Percentiles rank a stretch among this genome's conserved stretches.
Conservation (phyloP, 2,888 invertebrate species). For the Deilephila porcellus region DNA sequence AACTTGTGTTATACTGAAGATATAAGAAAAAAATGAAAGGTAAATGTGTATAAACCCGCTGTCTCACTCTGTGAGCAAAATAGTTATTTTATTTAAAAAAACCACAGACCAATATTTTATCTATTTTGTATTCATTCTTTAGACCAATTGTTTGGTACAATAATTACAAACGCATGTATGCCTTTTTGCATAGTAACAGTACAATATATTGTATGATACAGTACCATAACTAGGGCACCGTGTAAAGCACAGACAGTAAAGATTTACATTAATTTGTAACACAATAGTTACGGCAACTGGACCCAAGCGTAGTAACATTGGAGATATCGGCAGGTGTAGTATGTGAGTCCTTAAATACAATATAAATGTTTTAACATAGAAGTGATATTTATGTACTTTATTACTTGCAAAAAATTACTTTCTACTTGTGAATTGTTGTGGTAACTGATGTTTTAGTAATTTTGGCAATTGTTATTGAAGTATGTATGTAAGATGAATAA, state of each 20-base stretch:
- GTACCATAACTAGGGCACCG: not conserved
- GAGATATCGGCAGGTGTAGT: not conserved
- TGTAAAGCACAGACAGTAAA: not conserved
- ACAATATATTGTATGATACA: not conserved
- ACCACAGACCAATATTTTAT: no score
- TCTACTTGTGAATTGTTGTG: no score
- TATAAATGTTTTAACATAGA: not conserved
- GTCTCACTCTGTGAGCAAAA: no score
- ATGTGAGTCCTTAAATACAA: not conserved
- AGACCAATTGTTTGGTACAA: not conserved
- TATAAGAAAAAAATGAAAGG: no score
- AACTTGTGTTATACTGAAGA: no score
- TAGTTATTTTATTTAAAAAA: no score
- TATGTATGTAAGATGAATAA: no score
- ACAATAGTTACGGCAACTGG: not conserved
- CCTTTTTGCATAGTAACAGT: not conserved
- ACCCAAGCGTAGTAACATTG: not conserved
- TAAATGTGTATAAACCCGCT: no score
- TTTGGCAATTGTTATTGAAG: no score
- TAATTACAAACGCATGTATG: not conserved
- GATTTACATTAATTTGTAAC: conserved; percentile 24
- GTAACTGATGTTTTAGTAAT: no score
- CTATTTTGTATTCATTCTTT: not conserved
- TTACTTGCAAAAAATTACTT: no score
- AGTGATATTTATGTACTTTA: not conserved